Evolutionary conservation across 2,113 vertebrate species (phyloP), one percentile per base, ranked within the genome.

Genomic region (rabbit (Oryctolagus cuniculus)): DNA sequence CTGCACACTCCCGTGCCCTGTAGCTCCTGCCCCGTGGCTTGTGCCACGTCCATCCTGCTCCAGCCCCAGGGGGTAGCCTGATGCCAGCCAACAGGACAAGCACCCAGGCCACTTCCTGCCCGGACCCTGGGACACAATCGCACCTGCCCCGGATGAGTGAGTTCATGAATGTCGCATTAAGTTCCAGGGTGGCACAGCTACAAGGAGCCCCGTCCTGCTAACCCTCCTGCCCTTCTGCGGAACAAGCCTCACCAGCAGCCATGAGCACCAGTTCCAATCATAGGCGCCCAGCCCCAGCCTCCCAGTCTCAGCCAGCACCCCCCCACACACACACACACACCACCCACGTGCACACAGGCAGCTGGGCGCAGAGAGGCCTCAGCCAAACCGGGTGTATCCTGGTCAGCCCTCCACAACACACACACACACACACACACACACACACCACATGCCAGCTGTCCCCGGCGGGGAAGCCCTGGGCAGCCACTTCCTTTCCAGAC

Each of bases 401-500:
- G 95, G 9, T 64, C 16, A 36, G 74, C 8, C 25, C 12, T 0
- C 10, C 6, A 19, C 25, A 44, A 44, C 44, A 29, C 53, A 13
- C 44, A 75, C 34, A 36, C 19, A 44, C 44, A 44, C 44, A 6
- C 8, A 22, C 66, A 44, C 12, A 21, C 36, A 24, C 22, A 29
- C 38, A 13, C 44, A 75, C 34, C 38, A 36, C 19, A 19, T 17
- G 19, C 19, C 67, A 77, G 85, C 89, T 86, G 73, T 24, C 89
- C 2, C 12, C 67, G 10, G 53, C 8, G 24, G 96, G 95, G 90
- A 96, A 96, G 51, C 91, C 96, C 94, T 61, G 25, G 75, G 92
- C 79, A 78, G 72, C 93, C 69, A 79, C 95, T 96, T 97, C 96
- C 97, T 94, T 78, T 74, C 92, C 69, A 96, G 92, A 90, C 31